These are phyloP conservation scores for Coboldia fuscipes DNA, from an alignment of 1,140 invertebrate species.

Conservation along the genomic window DNA sequence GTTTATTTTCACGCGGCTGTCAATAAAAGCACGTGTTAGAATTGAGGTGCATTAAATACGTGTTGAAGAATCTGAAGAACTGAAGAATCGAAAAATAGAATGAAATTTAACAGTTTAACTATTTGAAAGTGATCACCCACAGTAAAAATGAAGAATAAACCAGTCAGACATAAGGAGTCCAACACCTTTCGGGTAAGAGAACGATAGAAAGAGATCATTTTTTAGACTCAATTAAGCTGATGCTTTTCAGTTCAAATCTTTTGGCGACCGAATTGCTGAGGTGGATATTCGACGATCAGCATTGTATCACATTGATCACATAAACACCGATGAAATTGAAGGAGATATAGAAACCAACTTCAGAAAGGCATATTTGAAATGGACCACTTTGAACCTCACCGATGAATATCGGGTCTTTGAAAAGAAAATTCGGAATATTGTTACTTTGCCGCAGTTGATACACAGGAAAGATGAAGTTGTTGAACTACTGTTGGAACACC, in stretches of 20 bases:
- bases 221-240: constrained; percentile 6
- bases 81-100: too few species aligned
- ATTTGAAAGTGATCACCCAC: constrained; percentile 5
- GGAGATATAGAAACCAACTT: constrained; percentile 56
- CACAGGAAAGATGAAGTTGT: constrained; percentile 56
- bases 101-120: too few species aligned
- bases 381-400: constrained; percentile 66
- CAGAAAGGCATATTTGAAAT: constrained; percentile 61
- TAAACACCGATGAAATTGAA: constrained; percentile 35
- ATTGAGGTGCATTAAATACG: too few species aligned
- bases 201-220: background rate
- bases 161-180: constrained; percentile 48
- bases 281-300: constrained; percentile 63
- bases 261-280: constrained; percentile 58
- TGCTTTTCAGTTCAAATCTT: constrained; percentile 59
- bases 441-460: constrained; percentile 59
- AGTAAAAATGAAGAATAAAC: constrained; percentile 48
- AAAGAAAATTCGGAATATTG: constrained; percentile 42
- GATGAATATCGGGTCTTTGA: constrained; percentile 56
- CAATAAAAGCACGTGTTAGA: too few species aligned
- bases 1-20: too few species aligned
- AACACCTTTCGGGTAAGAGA: constrained; percentile 58
- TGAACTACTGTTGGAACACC: constrained; percentile 41
- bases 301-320: constrained; percentile 37
- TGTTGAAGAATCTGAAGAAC: too few species aligned